Conservation (phyloP, 1,140 invertebrate genomes). For the Heliconius himera region DNA sequence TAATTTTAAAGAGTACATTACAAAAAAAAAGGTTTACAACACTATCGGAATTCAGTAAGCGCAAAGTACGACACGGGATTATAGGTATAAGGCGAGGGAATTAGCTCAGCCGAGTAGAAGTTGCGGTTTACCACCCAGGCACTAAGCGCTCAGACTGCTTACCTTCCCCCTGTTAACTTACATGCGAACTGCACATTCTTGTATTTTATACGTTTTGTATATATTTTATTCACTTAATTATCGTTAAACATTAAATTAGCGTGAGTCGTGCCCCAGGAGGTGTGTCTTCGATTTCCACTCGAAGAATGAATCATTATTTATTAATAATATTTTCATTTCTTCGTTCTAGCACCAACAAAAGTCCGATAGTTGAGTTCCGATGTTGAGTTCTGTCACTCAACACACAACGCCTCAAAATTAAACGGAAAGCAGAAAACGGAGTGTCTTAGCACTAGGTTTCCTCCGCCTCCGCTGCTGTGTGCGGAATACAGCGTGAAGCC, state of each 20-base stretch:
- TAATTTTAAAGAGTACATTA: not conserved
- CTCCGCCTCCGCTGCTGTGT: no score
- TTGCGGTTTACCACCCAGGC: slow-evolving; percentile 69
- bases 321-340: no score
- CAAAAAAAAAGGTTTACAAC: not conserved
- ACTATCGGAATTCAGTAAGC: slow-evolving; percentile 24
- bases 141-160: slow-evolving; percentile 37
- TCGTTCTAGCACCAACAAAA: no score
- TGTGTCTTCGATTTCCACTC: no score
- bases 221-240: not conserved
- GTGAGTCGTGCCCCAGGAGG: no score
- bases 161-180: slow-evolving; percentile 12
- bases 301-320: no score
- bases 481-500: no score
- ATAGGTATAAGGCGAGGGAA: slow-evolving; percentile 60
- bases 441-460: no score
- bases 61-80: slow-evolving; percentile 55
- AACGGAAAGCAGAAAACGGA: no score
- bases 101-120: slow-evolving; percentile 66
- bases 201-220: not conserved
- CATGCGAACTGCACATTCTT: slow-evolving; percentile 12
- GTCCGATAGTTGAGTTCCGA: no score
- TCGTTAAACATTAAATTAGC: not conserved
- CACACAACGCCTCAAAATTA: no score
- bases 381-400: no score